These are phyloP conservation scores for Ethmia dodecea DNA, from an alignment of 2,888 invertebrate species.

Conservation along the genomic window DNA sequence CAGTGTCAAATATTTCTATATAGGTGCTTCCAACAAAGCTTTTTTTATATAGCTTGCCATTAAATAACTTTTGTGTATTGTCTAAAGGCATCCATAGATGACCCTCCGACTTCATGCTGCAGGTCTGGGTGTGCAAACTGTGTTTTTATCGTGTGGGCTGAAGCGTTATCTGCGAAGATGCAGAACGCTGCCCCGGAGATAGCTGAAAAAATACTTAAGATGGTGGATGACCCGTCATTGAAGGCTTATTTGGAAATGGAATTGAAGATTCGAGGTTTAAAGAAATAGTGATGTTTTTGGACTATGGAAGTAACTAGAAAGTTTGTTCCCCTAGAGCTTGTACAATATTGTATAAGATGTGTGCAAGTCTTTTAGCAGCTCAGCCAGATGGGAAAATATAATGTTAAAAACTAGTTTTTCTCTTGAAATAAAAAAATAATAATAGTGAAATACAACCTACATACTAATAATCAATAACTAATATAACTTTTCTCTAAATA, in stretches of 20 bases:
- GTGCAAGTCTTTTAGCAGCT: no score
- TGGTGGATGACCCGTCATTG: conserved; percentile 88
- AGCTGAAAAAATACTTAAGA: conserved; percentile 83
- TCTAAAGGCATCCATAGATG: conserved; percentile 73
- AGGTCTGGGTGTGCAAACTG: conserved; percentile 96
- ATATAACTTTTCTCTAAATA: no score
- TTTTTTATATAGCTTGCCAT: neutral
- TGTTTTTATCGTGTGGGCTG: conserved; percentile 94
- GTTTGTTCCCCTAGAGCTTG: neutral
- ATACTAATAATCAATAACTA: no score
- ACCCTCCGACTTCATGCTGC: conserved; percentile 91
- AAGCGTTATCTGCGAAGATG: conserved; percentile 80
- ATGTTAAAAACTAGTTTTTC: no score
- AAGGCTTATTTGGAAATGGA: conserved; percentile 90
- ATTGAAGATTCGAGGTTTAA: conserved; percentile 68
- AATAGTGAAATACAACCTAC: no score
- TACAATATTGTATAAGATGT: no score
- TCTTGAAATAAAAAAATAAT: no score
- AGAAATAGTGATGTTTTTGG: conserved; percentile 18
- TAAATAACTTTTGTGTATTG: neutral
- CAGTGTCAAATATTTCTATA: no score
- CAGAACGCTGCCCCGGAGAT: conserved; percentile 82
- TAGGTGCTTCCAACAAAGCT: neutral
- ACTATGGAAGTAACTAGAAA: no score
- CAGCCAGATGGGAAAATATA: no score